Conservation (phyloP, 2,797 vertebrate species). For the Smutsia gigantea region DNA sequence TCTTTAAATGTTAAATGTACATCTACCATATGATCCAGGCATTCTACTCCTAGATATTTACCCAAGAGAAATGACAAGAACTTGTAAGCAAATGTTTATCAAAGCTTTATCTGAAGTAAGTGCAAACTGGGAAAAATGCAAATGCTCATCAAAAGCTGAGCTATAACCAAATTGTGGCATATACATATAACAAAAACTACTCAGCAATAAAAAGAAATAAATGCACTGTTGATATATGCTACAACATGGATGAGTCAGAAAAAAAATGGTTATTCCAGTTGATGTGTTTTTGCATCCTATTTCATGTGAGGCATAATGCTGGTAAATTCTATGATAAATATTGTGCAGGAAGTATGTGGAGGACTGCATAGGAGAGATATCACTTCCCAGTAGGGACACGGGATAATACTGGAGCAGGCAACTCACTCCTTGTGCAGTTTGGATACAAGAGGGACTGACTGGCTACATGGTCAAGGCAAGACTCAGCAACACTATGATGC, state of each 20-base stretch:
- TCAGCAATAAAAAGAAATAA: background rate
- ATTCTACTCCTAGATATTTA: background rate
- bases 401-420: background rate
- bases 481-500: accelerated
- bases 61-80: background rate
- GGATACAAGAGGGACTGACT: background rate
- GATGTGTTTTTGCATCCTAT: background rate
- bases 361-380: background rate
- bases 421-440: background rate
- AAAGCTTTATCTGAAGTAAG: background rate
- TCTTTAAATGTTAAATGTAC: background rate
- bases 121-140: background rate
- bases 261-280: background rate
- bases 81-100: background rate
- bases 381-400: background rate
- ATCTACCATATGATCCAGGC: background rate
- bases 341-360: background rate
- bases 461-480: background rate
- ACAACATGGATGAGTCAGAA: background rate
- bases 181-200: background rate
- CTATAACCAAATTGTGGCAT: background rate
- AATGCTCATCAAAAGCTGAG: background rate
- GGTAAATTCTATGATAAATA: slow-evolving; percentile 1
- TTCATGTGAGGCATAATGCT: background rate
- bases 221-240: background rate